Evolutionary conservation across 2,888 invertebrate species (phyloP), one percentile per base, ranked within the genome.

Genomic region (Holacanthella duospinosa): DNA sequence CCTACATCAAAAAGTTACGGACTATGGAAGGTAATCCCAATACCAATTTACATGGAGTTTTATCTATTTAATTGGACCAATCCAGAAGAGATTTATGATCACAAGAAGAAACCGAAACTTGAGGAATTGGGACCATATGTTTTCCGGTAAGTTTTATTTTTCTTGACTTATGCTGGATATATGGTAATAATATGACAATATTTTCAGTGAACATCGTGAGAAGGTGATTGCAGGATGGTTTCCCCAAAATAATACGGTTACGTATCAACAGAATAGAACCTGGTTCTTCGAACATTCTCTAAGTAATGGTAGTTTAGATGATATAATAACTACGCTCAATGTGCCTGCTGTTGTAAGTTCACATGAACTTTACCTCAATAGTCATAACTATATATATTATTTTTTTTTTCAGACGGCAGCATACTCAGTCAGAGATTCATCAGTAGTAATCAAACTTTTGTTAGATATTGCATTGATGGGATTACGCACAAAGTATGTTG

Each of bases 11-110:
- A 78, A 64, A 85, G 84, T 29, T 92, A 82, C 76, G 76, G 81
- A 0, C 82, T 86, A 71, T 93, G 93, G 93, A 79, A 83, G 66
- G 85, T 87, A 74, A 86, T 88, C 0, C 90, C 91, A 0, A 84
- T 91, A 66, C 89, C 90, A 0, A 87, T 91, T 83, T 88, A 86
- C 75, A 77, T 90, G 59, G 84, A 86, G 70, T 81, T 87, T 67
- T 83, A 83, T 74, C 78, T 91, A 75, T 91, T 85, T 75, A 89
- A 91, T 76, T 87, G 89, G 81, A 87, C 86, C 0, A 91, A 92
- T 76, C 80, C 84, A 0, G 78, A 84, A 6, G 84, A 86, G n/a
- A 81, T 84, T 2, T 68, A 81, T 2, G 77, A 80, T 0, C 44
- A 55, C 1, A 29, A 61, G n/a, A 48, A 55, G n/a, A 67, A 63